Evolutionary conservation across 2,888 invertebrate species (phyloP).

Genomic region (Dicranocentrus wangi): DNA sequence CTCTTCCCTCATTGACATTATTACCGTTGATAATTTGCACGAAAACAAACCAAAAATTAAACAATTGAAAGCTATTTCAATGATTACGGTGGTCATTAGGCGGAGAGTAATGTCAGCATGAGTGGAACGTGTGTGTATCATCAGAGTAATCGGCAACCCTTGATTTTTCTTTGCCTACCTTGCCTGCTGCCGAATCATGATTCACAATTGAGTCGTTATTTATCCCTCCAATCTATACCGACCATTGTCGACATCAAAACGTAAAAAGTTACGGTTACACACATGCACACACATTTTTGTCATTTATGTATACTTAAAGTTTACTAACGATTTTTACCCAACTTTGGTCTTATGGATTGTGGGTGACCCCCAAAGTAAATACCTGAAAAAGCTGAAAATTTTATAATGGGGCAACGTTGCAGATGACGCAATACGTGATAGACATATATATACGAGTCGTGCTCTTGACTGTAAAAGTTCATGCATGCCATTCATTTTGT

Average conservation of each 20-base stretch:
- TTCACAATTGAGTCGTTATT: conserved; percentile 6
- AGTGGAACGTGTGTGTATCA: too few species aligned
- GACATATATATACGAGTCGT: too few species aligned
- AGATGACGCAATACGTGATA: neutral
- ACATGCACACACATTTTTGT: too few species aligned
- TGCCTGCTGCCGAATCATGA: conserved; percentile 18
- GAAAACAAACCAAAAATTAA: conserved; percentile 24
- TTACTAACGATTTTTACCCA: too few species aligned
- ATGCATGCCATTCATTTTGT: conserved; percentile 1
- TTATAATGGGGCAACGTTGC: neutral
- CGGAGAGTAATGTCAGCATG: neutral
- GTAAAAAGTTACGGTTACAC: too few species aligned
- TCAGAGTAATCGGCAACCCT: neutral
- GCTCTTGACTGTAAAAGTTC: conserved; percentile 11
- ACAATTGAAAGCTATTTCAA: conserved; percentile 16
- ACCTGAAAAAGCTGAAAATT: neutral
- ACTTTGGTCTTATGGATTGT: neutral
- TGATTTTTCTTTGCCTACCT: neutral
- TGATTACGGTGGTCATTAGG: conserved; percentile 24
- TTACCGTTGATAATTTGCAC: neutral
- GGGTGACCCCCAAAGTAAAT: conserved; percentile 3
- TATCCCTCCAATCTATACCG: neutral
- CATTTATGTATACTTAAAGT: too few species aligned
- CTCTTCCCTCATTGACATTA: conserved; percentile 10
- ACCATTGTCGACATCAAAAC: too few species aligned